Evolutionary conservation across 2,888 invertebrate genomes (phyloP).

Genomic region (Coelopa pilipes): DNA sequence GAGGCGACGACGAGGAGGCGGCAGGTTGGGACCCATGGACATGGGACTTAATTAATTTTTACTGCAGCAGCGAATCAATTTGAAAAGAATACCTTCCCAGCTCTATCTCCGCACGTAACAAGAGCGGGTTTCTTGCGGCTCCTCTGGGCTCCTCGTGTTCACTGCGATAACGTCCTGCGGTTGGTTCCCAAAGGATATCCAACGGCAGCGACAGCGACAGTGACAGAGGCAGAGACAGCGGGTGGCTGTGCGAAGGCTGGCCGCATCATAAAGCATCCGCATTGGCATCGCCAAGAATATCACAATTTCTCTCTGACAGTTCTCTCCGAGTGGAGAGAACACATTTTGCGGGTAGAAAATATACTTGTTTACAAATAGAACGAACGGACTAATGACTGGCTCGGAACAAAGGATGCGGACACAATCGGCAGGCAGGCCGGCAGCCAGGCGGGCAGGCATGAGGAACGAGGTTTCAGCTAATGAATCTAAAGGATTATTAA

Average conservation of each 20-base stretch:
- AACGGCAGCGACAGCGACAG: too few species aligned
- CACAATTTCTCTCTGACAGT: not conserved
- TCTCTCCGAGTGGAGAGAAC: too few species aligned
- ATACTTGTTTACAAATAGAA: too few species aligned
- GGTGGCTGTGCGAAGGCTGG: not conserved
- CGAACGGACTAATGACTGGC: too few species aligned
- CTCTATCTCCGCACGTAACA: not conserved
- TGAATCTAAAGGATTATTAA: too few species aligned
- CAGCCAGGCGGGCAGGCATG: too few species aligned
- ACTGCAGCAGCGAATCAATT: not conserved
- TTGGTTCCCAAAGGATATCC: not conserved
- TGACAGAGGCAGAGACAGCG: not conserved
- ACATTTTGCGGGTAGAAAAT: too few species aligned
- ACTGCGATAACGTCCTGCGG: not conserved
- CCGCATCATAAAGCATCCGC: not conserved
- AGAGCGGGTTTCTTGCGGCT: too few species aligned
- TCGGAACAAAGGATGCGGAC: too few species aligned
- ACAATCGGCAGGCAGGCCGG: too few species aligned
- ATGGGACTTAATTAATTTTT: conserved; percentile 14
- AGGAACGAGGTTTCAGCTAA: too few species aligned
- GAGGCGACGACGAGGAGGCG: too few species aligned
- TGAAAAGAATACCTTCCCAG: not conserved
- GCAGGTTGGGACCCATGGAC: not conserved
- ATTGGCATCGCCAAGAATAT: not conserved
- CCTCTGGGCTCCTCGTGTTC: not conserved